These are phyloP conservation scores for Phyllotis vaccarum DNA, from an alignment of 2,797 vertebrate species.

Conservation along the genomic window DNA sequence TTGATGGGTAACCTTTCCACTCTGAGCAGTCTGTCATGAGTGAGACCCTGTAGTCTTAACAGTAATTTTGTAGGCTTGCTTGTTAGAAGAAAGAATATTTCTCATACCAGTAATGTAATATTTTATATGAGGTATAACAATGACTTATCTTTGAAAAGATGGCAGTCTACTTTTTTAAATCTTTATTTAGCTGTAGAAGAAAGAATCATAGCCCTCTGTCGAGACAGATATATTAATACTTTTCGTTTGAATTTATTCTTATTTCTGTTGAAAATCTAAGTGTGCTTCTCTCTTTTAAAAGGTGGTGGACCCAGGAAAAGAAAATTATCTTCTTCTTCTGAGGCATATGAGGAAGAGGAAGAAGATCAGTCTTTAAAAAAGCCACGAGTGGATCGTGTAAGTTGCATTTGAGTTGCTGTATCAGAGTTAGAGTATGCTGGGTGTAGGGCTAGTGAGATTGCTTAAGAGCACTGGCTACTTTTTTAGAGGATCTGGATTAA, in stretches of 20 bases:
- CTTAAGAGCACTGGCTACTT: not conserved
- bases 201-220: not conserved
- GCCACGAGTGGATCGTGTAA: constrained; percentile 86
- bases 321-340: constrained; percentile 86
- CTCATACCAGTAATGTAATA: constrained; percentile 9
- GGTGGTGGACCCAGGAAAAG: constrained; percentile 88
- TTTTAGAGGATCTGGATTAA: not conserved
- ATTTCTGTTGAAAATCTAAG: constrained; percentile 49
- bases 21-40: too few relatives aligned
- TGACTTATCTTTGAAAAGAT: constrained; percentile 37
- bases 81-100: not conserved
- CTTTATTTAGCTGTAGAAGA: not conserved
- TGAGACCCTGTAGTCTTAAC: not conserved
- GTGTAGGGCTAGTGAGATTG: not conserved
- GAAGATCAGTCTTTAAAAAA: constrained; percentile 87
- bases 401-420: constrained; percentile 57
- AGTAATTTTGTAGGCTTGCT: constrained; percentile 7
- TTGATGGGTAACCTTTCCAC: not conserved
- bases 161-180: constrained; percentile 27
- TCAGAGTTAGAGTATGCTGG: constrained; percentile 1
- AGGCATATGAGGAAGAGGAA: constrained; percentile 85
- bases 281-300: constrained; percentile 78
- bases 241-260: constrained; percentile 38
- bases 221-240: not conserved
- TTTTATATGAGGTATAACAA: not conserved